Conservation (phyloP, 2,113 vertebrate genomes). For the Cebus imitator region DNA sequence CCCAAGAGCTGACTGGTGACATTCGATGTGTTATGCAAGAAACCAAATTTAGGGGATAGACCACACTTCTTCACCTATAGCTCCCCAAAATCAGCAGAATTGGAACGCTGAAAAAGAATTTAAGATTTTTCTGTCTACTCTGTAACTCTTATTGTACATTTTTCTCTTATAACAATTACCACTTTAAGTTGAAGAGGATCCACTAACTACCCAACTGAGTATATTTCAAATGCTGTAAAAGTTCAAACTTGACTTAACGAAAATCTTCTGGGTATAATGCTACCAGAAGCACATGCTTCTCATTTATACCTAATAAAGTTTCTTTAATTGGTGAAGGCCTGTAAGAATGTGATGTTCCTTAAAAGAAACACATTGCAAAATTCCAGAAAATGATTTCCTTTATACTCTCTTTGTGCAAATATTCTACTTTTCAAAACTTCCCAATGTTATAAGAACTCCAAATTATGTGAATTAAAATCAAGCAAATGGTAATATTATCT, state of each 20-base stretch:
- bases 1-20: slow-evolving; percentile 33
- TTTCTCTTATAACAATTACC: slow-evolving; percentile 14
- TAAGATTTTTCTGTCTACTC: slow-evolving; percentile 19
- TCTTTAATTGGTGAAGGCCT: slow-evolving; percentile 42
- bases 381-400: not conserved
- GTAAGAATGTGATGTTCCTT: slow-evolving; percentile 50
- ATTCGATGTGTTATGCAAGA: slow-evolving; percentile 42
- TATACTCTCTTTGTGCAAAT: not conserved
- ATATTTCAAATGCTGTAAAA: slow-evolving; percentile 61
- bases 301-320: slow-evolving; percentile 62
- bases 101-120: slow-evolving; percentile 30
- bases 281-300: slow-evolving; percentile 50
- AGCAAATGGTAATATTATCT: slow-evolving; percentile 8
- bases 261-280: slow-evolving; percentile 54
- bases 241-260: slow-evolving; percentile 43
- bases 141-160: not conserved
- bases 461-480: slow-evolving; percentile 56
- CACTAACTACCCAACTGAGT: slow-evolving; percentile 21
- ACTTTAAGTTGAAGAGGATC: slow-evolving; percentile 23
- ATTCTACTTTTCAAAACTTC: slow-evolving; percentile 41
- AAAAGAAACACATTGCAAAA: slow-evolving; percentile 56
- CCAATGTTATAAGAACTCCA: slow-evolving; percentile 19
- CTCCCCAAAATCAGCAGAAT: slow-evolving; percentile 24
- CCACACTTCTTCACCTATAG: slow-evolving; percentile 15
- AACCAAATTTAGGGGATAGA: slow-evolving; percentile 42